Evolutionary conservation across 2,888 invertebrate genomes (phyloP).

Genomic region (Pollenia amentaria): DNA sequence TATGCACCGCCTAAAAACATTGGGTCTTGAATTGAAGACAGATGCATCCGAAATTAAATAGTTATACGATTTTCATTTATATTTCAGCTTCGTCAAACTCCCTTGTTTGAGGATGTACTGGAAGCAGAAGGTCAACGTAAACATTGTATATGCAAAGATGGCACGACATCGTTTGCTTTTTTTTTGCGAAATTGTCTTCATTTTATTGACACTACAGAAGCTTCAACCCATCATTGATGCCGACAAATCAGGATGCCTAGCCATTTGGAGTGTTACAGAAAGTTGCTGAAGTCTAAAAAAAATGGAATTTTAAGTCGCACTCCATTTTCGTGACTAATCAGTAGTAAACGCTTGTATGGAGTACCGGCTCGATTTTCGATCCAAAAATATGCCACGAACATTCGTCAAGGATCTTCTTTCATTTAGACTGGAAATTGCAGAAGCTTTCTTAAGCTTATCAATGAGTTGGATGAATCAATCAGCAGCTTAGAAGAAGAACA

Average conservation of each 20-base stretch:
- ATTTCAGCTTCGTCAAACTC: no score
- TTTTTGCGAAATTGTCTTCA: conserved; percentile 27
- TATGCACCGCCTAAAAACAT: no score
- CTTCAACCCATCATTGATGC: conserved; percentile 77
- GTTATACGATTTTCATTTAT: no score
- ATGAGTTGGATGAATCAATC: no score
- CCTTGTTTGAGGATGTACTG: no score
- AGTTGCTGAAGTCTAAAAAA: conserved; percentile 18
- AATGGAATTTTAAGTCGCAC: conserved; percentile 28
- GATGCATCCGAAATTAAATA: no score
- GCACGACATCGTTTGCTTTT: conserved; percentile 38
- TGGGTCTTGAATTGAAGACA: no score
- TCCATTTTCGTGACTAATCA: conserved; percentile 41
- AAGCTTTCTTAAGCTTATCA: neutral
- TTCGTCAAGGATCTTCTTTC: conserved; percentile 12
- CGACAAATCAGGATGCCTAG: conserved; percentile 76
- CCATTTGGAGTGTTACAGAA: conserved; percentile 68
- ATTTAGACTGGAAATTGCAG: conserved; percentile 37
- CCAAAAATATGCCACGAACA: conserved; percentile 39
- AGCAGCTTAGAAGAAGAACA: conserved; percentile 26
- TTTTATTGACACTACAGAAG: no score
- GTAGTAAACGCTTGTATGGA: conserved; percentile 47
- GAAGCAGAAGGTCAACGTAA: no score
- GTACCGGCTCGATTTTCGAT: conserved; percentile 30
- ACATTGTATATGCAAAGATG: no score